phyloP scores from a whole-genome alignment of 30 jellyfish, hydroid and myxozoan genomes.

The Turritopsis dohrnii region DNA sequence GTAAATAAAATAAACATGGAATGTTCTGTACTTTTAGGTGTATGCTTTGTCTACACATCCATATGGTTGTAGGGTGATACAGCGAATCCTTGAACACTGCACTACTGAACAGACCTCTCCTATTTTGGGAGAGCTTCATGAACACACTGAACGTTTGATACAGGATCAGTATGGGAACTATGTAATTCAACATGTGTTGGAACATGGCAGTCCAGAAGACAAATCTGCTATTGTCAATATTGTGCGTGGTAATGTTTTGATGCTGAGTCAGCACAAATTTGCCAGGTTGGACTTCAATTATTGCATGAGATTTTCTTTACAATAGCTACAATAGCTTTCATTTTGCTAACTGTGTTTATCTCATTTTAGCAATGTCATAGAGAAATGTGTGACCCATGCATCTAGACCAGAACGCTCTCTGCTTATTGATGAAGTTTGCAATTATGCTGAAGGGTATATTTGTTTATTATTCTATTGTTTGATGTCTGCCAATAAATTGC shows the following conservation, averaged over 20 bases:
- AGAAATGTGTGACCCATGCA: slow-evolving; percentile 93
- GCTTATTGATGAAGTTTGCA: slow-evolving; percentile 87
- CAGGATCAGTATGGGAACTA: slow-evolving; percentile 99
- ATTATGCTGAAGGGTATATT: slow-evolving; percentile 86
- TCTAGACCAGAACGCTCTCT: slow-evolving; percentile 76
- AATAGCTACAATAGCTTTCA: too few relatives aligned
- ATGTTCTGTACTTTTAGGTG: slow-evolving; percentile 38
- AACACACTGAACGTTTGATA: slow-evolving; percentile 85
- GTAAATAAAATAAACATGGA: not conserved
- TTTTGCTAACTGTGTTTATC: too few relatives aligned
- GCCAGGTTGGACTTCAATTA: slow-evolving; percentile 66
- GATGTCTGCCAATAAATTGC: not conserved
- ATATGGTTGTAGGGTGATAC: slow-evolving; percentile 99
- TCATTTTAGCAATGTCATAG: slow-evolving; percentile 92
- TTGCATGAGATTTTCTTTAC: not conserved
- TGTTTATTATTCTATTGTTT: not conserved
- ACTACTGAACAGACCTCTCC: slow-evolving; percentile 89
- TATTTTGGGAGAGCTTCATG: slow-evolving; percentile 85
- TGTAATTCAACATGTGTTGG: slow-evolving; percentile 98
- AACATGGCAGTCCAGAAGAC: slow-evolving; percentile 98
- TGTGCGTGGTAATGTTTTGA: slow-evolving; percentile 89
- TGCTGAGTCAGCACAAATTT: slow-evolving; percentile 97
- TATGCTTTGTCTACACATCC: slow-evolving; percentile 99
- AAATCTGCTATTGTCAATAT: slow-evolving; percentile 54
- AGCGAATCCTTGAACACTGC: slow-evolving; percentile 97